phyloP scores from a whole-genome alignment of 2,888 invertebrate genomes.

The Melipona beecheii region DNA sequence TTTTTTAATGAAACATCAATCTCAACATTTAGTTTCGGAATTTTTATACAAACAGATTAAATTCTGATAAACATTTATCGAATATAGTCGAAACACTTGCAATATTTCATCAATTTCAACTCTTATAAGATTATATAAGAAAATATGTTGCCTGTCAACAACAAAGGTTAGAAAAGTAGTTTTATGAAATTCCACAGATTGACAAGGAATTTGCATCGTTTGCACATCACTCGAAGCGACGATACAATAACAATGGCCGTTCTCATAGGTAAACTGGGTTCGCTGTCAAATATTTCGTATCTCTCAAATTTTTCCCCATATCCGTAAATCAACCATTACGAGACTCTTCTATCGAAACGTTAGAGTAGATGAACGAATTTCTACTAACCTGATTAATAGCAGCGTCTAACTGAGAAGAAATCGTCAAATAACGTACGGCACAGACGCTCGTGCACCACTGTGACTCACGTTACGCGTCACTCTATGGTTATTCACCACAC shows the following conservation, averaged over 20 bases:
- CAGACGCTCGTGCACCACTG: constrained; percentile 54
- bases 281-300: constrained; percentile 56
- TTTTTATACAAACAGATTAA: constrained; percentile 32
- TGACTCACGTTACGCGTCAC: constrained; percentile 74
- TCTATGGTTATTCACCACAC: constrained; percentile 75
- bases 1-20: background rate
- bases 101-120: too few species aligned
- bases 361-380: background rate
- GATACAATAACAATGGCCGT: constrained; percentile 66
- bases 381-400: constrained; percentile 55
- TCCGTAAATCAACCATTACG: background rate
- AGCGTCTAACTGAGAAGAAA: constrained; percentile 12
- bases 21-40: constrained; percentile 34
- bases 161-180: background rate
- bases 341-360: background rate
- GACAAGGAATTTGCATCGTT: background rate
- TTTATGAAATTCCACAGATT: background rate
- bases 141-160: background rate
- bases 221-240: constrained; percentile 15
- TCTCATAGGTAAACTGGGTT: background rate
- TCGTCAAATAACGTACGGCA: constrained; percentile 26
- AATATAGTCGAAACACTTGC: background rate
- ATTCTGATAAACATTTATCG: constrained; percentile 24
- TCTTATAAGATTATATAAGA: background rate
- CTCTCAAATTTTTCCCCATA: background rate